phyloP scores from a whole-genome alignment of 2,888 invertebrate genomes.

The Limnephilus lunatus region DNA sequence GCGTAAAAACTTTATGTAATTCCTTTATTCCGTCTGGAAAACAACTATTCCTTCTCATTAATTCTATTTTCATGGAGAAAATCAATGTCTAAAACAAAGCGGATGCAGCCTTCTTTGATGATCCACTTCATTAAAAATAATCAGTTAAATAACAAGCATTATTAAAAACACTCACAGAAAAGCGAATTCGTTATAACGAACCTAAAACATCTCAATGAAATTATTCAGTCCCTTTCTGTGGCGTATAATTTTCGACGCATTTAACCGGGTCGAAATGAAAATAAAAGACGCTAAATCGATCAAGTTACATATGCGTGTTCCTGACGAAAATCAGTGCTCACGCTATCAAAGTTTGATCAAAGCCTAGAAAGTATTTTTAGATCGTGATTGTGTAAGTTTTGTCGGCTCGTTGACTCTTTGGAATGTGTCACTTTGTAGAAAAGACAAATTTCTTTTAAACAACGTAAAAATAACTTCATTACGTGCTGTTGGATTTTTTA shows the following conservation, averaged over 20 bases:
- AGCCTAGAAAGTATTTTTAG: not conserved
- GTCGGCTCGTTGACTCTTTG: slow-evolving; percentile 16
- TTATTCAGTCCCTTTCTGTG: not conserved
- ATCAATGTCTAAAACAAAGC: not conserved
- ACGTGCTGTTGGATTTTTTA: not conserved
- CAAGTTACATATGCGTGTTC: not conserved
- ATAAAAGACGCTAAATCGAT: not conserved
- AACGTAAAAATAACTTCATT: not conserved
- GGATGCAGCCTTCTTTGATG: not conserved
- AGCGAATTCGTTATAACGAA: not conserved
- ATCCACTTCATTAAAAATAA: not conserved
- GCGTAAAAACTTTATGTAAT: not conserved
- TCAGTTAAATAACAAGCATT: not conserved
- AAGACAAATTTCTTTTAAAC: not conserved
- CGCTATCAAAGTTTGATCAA: not conserved
- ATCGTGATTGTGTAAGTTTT: slow-evolving; percentile 19
- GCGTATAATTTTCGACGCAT: not conserved
- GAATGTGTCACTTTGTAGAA: slow-evolving; percentile 9
- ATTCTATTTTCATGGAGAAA: not conserved
- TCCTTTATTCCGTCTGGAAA: too few relatives aligned
- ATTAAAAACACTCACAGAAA: not conserved
- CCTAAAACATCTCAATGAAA: not conserved
- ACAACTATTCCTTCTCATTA: not conserved
- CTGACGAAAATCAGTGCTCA: slow-evolving; percentile 18
- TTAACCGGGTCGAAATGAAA: not conserved